Evolutionary conservation across 2,888 invertebrate genomes (phyloP).

Genomic region (Ophion ellenae): DNA sequence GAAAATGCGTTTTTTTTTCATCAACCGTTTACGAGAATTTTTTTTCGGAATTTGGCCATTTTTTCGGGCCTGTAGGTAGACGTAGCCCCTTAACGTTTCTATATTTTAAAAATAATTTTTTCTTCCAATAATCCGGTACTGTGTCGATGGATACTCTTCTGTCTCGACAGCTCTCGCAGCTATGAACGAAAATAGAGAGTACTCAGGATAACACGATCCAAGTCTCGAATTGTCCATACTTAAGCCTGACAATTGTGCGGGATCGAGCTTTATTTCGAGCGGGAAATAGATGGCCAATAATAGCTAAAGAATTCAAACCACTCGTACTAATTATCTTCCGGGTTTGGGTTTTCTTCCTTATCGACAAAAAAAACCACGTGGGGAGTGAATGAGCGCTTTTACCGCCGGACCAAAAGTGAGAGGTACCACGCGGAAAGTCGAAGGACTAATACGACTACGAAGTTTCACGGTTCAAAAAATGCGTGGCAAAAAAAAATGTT

Average conservation of each 20-base stretch:
- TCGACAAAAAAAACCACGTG: background rate
- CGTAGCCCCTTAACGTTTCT: background rate
- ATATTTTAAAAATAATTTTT: background rate
- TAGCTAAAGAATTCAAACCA: constrained; percentile 21
- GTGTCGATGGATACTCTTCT: background rate
- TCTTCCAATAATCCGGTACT: background rate
- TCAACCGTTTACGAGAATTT: no score
- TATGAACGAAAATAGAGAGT: constrained; percentile 43
- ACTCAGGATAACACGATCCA: constrained; percentile 5
- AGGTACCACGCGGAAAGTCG: no score
- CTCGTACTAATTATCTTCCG: constrained; percentile 14
- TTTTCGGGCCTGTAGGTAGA: no score
- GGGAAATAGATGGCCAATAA: constrained; percentile 19
- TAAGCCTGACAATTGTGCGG: constrained; percentile 13
- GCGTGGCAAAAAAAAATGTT: no score
- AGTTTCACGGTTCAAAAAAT: no score
- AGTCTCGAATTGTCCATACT: constrained; percentile 19
- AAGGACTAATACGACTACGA: no score
- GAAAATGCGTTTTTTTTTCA: no score
- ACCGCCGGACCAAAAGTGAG: no score
- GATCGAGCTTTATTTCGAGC: constrained; percentile 32
- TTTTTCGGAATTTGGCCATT: no score
- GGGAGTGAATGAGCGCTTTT: no score
- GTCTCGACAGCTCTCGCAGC: background rate
- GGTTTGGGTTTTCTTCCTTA: background rate